phyloP scores from a whole-genome alignment of 2,888 invertebrate species.

The Caenorhabditis auriculariae region DNA sequence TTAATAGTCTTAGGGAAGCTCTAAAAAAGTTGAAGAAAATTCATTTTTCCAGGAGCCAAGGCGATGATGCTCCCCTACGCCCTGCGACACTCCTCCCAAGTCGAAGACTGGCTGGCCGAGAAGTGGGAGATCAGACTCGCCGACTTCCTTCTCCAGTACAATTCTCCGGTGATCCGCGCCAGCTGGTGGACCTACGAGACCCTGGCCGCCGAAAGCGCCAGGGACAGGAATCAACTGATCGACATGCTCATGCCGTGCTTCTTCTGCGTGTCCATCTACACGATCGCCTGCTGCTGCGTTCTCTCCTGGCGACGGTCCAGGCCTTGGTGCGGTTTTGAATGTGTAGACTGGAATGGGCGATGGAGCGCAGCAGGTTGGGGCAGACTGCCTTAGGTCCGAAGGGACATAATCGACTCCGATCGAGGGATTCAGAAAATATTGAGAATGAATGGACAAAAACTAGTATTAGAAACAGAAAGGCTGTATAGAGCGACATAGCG shows the following conservation, averaged over 20 bases:
- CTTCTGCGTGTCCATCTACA: constrained; percentile 58
- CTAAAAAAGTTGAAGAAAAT: too few relatives aligned
- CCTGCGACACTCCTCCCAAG: constrained; percentile 50
- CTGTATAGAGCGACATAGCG: too few relatives aligned
- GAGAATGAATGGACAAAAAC: too few relatives aligned
- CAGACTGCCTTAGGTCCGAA: too few relatives aligned
- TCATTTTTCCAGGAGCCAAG: constrained; percentile 44
- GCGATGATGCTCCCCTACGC: constrained; percentile 62
- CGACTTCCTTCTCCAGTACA: constrained; percentile 47
- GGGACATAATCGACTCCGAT: too few relatives aligned
- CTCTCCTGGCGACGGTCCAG: constrained; percentile 83
- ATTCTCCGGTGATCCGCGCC: constrained; percentile 43
- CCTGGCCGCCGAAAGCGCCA: constrained; percentile 56
- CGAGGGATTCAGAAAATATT: too few relatives aligned
- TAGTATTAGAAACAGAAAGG: too few relatives aligned
- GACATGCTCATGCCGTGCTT: constrained; percentile 61
- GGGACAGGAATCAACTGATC: constrained; percentile 55
- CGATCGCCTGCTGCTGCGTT: constrained; percentile 58
- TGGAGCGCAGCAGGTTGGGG: too few relatives aligned
- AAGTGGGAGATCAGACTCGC: constrained; percentile 61
- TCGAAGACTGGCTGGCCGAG: constrained; percentile 57
- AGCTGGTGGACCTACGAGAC: constrained; percentile 64
- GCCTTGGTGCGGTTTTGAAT: constrained; percentile 72
- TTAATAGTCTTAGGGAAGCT: neutral
- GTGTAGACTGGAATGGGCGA: too few relatives aligned